phyloP scores from a whole-genome alignment of 2,797 vertebrate species.

The Chrosomus eos region DNA sequence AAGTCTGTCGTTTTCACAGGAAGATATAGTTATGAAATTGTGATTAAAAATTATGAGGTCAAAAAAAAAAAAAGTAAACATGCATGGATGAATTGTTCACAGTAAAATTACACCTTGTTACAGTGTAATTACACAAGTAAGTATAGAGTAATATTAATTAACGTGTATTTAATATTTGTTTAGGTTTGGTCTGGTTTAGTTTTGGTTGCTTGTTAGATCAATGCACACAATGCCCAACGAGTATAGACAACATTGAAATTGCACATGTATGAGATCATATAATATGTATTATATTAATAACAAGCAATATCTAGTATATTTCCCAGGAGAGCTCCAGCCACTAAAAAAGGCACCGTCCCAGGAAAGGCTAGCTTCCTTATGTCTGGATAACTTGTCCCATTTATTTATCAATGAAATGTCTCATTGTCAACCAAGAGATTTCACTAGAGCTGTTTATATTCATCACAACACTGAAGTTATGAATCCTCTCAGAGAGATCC shows the following conservation, averaged over 20 bases:
- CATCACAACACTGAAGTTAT: not conserved
- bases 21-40: too few relatives aligned
- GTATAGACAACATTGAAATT: not conserved
- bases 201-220: not conserved
- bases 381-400: not conserved
- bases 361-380: not conserved
- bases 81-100: not conserved
- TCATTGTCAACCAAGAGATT: constrained; percentile 57
- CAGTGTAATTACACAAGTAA: not conserved
- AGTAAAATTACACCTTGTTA: not conserved
- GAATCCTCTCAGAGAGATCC: not conserved
- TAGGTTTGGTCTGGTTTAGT: not conserved
- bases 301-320: constrained; percentile 21
- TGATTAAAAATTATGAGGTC: too few relatives aligned
- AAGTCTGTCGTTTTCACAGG: too few relatives aligned
- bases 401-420: not conserved
- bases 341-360: not conserved
- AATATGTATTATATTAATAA: constrained; percentile 13
- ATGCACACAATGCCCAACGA: not conserved
- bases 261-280: constrained; percentile 18
- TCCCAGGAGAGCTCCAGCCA: constrained; percentile 6
- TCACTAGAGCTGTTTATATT: not conserved
- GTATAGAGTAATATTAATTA: not conserved
- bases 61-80: not conserved
- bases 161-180: not conserved